Conservation (phyloP, 2,113 vertebrate species). For the Varanus salvator region DNA sequence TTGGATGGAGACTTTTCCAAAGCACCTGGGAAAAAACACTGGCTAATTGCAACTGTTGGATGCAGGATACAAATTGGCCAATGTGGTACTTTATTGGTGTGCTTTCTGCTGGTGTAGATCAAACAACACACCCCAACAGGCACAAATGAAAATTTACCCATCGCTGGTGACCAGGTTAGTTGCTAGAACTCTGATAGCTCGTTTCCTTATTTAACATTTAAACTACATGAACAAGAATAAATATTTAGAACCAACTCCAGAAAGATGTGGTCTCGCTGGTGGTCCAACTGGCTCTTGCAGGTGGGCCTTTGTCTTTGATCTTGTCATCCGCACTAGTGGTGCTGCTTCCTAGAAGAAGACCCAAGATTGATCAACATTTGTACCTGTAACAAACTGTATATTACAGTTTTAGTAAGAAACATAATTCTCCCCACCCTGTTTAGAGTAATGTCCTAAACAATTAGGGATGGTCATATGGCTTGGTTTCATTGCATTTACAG, state of each 20-base stretch:
- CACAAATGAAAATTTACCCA: not conserved
- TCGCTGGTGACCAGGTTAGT: not conserved
- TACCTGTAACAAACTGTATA: not conserved
- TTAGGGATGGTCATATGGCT: not conserved
- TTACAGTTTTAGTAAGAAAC: not conserved
- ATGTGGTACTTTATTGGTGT: not conserved
- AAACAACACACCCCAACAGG: not conserved
- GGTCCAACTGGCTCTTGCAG: slow-evolving; percentile 60
- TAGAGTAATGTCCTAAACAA: not conserved
- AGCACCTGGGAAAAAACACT: not conserved
- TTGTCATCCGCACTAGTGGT: slow-evolving; percentile 71
- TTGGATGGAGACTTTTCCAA: not conserved
- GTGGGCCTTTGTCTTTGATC: slow-evolving; percentile 75
- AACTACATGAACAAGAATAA: not conserved
- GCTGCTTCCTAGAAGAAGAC: slow-evolving; percentile 64
- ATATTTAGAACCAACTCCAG: slow-evolving; percentile 36
- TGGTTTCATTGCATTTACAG: not conserved
- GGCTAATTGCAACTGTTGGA: not conserved
- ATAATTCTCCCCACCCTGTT: not conserved
- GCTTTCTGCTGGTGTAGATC: too few relatives aligned
- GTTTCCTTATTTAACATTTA: not conserved
- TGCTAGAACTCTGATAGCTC: not conserved
- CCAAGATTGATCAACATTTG: slow-evolving; percentile 26
- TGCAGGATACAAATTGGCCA: not conserved
- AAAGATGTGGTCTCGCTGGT: slow-evolving; percentile 21